Conservation (phyloP, 64 coral and sea anemone species). For the Catalaphyllia jardinei region DNA sequence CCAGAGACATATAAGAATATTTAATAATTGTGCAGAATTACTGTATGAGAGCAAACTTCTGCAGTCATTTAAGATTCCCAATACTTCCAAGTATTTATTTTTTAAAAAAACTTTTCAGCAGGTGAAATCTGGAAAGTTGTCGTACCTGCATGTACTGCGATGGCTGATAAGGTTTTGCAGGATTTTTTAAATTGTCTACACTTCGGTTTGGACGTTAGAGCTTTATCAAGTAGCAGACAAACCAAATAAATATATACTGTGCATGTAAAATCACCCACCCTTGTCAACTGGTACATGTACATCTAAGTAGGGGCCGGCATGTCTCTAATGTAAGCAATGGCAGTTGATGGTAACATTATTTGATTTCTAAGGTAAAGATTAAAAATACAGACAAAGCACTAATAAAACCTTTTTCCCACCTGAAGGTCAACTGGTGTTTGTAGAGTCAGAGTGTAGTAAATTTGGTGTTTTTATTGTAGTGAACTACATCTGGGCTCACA, state of each 20-base stretch:
- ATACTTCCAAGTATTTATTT: conserved; percentile 42
- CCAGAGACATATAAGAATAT: conserved; percentile 40
- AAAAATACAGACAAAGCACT: no score
- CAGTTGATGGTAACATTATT: no score
- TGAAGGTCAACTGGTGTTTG: no score
- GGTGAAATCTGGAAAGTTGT: conserved; percentile 25
- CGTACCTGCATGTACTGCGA: neutral
- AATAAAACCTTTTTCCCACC: no score
- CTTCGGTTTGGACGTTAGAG: neutral
- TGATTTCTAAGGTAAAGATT: no score
- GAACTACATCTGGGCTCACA: no score
- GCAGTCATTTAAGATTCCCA: conserved; percentile 22
- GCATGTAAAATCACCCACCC: neutral
- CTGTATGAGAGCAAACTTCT: conserved; percentile 17
- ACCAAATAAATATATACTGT: neutral
- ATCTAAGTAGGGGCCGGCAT: no score
- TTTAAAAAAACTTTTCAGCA: conserved; percentile 25
- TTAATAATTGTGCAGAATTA: conserved; percentile 45
- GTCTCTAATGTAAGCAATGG: no score
- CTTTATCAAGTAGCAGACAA: neutral
- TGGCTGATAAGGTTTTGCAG: neutral
- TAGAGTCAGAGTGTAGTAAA: no score
- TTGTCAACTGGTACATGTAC: neutral
- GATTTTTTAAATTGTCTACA: neutral
- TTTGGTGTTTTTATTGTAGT: no score